A percentile compares a stretch with the other conserved stretches of the same genome.
phyloP scores from a whole-genome alignment of 2,113 vertebrate genomes.

The Daubentonia madagascariensis region DNA sequence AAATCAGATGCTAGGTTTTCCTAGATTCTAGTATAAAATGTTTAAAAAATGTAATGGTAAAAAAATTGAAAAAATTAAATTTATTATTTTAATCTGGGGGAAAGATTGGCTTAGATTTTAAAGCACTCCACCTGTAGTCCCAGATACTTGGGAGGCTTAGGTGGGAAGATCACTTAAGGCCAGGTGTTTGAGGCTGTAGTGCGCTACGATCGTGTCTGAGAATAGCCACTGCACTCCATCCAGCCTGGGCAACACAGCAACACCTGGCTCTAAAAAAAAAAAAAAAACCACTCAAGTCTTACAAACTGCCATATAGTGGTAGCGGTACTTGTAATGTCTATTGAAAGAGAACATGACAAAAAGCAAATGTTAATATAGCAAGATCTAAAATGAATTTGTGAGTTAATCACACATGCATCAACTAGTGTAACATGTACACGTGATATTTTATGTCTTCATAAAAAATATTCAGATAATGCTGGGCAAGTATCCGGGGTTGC shows the following conservation, averaged over 20 bases:
- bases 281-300: not conserved
- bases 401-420: not conserved
- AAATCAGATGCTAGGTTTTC: slow-evolving; percentile 18
- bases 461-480: not conserved
- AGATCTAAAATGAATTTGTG: not conserved
- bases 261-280: not conserved
- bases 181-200: not conserved
- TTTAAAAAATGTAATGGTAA: not conserved
- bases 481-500: not conserved
- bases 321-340: not conserved
- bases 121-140: not conserved
- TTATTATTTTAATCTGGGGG: not conserved
- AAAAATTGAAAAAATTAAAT: slow-evolving; percentile 12
- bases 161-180: not conserved
- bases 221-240: not conserved
- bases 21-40: not conserved
- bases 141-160: not conserved
- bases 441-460: not conserved
- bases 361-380: not conserved
- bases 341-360: not conserved
- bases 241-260: not conserved
- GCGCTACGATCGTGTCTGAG: not conserved
- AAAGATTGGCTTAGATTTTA: not conserved
- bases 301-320: not conserved
- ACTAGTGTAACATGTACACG: not conserved